Base-by-base conservation (phyloP, 2,797 vertebrate species). In the Percopsis omiscomaycus region DNA sequence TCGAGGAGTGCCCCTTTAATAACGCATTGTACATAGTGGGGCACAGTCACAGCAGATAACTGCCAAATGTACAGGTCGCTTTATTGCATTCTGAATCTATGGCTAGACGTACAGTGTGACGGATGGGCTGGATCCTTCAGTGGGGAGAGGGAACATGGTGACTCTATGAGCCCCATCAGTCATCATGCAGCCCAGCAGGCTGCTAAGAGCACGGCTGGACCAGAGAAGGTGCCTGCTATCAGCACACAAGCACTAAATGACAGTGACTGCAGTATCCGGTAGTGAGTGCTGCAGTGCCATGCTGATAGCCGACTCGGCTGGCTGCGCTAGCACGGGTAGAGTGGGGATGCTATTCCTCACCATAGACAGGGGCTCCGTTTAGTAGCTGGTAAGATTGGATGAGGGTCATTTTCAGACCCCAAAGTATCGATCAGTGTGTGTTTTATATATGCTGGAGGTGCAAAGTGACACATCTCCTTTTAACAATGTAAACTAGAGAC, bases 261-360 rank as follows among this genome's bases (percentile, higher is more conserved):
- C 71, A 51, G 63, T 16, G 62, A 32, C 64, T 60, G 80, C 74
- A 62, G 69, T 61, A 59, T 61, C 57, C 49, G 13, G 67, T 45
- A 1, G 54, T 73, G 63, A 32, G 72, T 81, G 84, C 82, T 81
- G 87, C 87, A 83, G 84, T 76, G 80, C 77, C 77, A 75, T 60
- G 82, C 78, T 64, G 65, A 80, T 65, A 32, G 86, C 88, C 88
- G 86, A 89, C 78, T 84, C 81, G 46, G 76, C 89, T 66, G 42
- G 8, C 75, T 64, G 72, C 73, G 32, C 32, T 37, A 37, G 32
- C 32, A 37, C 32, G 6, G n/a, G 28, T 68, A 61, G 64, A 50
- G 60, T 79, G 64, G 62, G 74, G 5, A 80, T 54, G 51, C 73
- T 46, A 62, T 74, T 59, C 55, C 61, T 59, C 50, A 8, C 13